Percentiles rank a stretch among this genome's conserved stretches.
These are phyloP conservation scores for Syrrhaptes paradoxus DNA, from an alignment of 2,113 vertebrate species.

Conservation along the genomic window DNA sequence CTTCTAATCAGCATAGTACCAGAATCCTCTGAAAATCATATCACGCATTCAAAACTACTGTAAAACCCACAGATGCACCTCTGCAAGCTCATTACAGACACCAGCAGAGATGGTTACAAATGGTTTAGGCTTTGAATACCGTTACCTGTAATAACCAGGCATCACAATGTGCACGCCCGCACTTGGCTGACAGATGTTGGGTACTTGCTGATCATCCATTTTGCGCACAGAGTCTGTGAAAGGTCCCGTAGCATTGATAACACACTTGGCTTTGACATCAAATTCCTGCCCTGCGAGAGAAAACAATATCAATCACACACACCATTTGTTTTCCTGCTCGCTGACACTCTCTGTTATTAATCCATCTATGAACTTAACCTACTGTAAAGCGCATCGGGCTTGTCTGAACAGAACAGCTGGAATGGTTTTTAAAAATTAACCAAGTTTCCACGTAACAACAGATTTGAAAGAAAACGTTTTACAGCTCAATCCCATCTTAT, in stretches of 20 bases:
- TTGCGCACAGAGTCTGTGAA: constrained; percentile 90
- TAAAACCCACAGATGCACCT: fast-evolving
- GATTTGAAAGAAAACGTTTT: not conserved
- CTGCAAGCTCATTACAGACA: not conserved
- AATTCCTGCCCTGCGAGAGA: constrained; percentile 96
- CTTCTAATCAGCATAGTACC: not conserved
- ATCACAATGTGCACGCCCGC: constrained; percentile 91
- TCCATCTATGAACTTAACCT: constrained; percentile 81
- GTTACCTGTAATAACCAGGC: constrained; percentile 91
- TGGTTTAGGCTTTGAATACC: not conserved
- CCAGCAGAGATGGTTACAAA: not conserved
- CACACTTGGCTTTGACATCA: constrained; percentile 98
- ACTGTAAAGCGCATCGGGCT: constrained; percentile 73
- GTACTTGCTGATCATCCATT: constrained; percentile 88
- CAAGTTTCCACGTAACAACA: not conserved
- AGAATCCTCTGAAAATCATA: not conserved
- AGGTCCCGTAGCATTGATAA: constrained; percentile 97
- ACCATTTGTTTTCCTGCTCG: constrained; percentile 80
- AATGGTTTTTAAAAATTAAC: not conserved
- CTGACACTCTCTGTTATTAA: constrained; percentile 82
- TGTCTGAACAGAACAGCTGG: not conserved
- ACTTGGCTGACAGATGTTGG: constrained; percentile 90
- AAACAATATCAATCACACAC: constrained; percentile 89
- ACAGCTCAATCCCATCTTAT: not conserved
- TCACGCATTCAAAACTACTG: fast-evolving